Evolutionary conservation across 1,140 invertebrate species (phyloP).

Genomic region (Periplaneta americana): DNA sequence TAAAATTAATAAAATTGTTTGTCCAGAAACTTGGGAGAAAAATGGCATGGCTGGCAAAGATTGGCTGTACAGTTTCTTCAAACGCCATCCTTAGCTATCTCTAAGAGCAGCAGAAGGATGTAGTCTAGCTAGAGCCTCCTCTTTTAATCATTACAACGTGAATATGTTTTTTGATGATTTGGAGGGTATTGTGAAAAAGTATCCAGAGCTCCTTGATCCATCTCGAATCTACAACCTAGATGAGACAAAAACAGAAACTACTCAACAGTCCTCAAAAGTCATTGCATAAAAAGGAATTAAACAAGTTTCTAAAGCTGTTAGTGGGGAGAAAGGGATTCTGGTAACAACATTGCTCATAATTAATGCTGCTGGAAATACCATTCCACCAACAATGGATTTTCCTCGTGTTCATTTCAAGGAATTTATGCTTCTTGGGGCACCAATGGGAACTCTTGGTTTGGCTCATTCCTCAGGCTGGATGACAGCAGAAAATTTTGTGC

Average conservation of each 20-base stretch:
- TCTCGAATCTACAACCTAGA: background rate
- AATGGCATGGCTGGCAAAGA: conserved; percentile 10
- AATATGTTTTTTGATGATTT: conserved; percentile 7
- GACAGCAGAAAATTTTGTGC: conserved; percentile 36
- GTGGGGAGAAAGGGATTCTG: background rate
- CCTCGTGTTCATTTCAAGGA: conserved; percentile 24
- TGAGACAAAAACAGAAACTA: conserved; percentile 3
- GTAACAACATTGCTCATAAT: background rate
- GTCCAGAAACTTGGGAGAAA: background rate
- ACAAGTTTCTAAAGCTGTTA: background rate
- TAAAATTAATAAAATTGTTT: background rate
- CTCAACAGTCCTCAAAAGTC: background rate
- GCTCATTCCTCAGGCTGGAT: conserved; percentile 37
- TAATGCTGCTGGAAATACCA: background rate
- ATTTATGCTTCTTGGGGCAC: conserved; percentile 31
- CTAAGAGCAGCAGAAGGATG: background rate
- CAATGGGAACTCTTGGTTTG: conserved; percentile 34
- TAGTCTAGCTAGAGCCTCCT: background rate
- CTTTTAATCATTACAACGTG: conserved; percentile 1
- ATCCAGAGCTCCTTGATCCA: background rate
- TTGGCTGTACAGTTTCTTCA: background rate
- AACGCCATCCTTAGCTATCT: background rate
- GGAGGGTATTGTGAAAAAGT: background rate
- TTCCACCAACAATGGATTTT: conserved; percentile 16
- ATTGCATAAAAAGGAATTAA: background rate